Percentiles rank a stretch among this genome's conserved stretches.
Conservation (phyloP, 2,888 invertebrate species). For the Harpalus rubripes region DNA sequence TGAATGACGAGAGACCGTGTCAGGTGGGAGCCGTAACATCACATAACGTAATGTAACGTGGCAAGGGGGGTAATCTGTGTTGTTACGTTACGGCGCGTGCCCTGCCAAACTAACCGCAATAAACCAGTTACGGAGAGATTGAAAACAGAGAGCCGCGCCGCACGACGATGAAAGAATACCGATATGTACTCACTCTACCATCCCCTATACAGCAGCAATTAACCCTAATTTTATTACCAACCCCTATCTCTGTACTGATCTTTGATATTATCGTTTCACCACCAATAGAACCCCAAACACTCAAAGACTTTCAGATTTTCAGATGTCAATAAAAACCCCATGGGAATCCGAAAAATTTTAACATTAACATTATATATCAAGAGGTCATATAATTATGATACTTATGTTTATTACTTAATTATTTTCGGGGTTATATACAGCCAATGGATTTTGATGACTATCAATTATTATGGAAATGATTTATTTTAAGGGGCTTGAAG, state of each 20-base stretch:
- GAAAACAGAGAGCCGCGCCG: constrained; percentile 57
- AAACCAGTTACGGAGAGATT: constrained; percentile 65
- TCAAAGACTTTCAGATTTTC: not conserved
- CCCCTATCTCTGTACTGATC: not conserved
- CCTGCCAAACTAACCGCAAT: constrained; percentile 67
- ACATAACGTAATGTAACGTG: constrained; percentile 45
- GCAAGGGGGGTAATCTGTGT: constrained; percentile 55
- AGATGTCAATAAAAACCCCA: not conserved
- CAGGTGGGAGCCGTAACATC: constrained; percentile 61
- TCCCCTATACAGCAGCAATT: not conserved
- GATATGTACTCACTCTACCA: constrained; percentile 43
- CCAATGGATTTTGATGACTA: no score
- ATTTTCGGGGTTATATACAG: no score
- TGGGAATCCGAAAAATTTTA: no score
- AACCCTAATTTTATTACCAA: not conserved
- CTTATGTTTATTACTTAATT: no score
- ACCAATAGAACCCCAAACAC: not conserved
- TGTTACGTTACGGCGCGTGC: constrained; percentile 58
- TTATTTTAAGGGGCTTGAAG: no score
- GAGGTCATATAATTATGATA: no score
- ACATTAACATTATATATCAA: no score
- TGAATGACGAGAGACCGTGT: constrained; percentile 57
- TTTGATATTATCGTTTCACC: not conserved
- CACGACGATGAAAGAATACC: constrained; percentile 47
- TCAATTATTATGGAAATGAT: no score